These are phyloP conservation scores for Smittia sp. DNA, from an alignment of 2,888 invertebrate genomes.

Conservation along the genomic window DNA sequence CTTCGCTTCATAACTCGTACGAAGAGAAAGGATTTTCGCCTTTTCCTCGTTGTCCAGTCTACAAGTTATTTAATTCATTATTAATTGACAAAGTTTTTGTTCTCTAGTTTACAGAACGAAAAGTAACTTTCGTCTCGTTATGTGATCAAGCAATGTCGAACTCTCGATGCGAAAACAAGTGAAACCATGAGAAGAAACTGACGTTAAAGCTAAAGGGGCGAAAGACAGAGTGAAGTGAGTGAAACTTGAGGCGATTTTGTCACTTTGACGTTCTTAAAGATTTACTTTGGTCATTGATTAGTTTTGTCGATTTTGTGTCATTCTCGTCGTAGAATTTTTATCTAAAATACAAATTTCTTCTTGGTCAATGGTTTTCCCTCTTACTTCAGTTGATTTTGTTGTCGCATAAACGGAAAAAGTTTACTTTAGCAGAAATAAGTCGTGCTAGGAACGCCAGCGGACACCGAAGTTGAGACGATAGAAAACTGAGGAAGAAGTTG, in stretches of 20 bases:
- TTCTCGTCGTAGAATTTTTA: constrained; percentile 8
- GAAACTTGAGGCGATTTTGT: background rate
- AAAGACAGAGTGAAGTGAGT: background rate
- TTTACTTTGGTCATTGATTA: constrained; percentile 12
- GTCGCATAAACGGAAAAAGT: background rate
- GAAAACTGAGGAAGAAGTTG: background rate
- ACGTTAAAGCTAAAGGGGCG: background rate
- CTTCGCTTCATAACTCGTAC: too few species aligned
- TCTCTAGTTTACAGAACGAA: background rate
- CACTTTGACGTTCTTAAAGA: constrained; percentile 5
- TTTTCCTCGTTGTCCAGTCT: background rate
- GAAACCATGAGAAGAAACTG: background rate
- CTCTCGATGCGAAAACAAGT: background rate
- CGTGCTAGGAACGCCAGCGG: background rate
- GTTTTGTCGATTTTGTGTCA: background rate
- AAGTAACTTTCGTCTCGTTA: background rate
- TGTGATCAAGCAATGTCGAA: background rate
- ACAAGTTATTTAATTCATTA: background rate
- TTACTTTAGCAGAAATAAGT: background rate
- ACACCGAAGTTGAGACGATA: too few species aligned
- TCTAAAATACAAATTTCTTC: constrained; percentile 7
- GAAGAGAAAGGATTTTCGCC: too few species aligned
- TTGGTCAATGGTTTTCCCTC: constrained; percentile 22
- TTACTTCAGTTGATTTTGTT: background rate
- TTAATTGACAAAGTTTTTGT: background rate